Evolutionary conservation across 2,797 vertebrate species (phyloP).

Genomic region (Protosalanx chinensis): DNA sequence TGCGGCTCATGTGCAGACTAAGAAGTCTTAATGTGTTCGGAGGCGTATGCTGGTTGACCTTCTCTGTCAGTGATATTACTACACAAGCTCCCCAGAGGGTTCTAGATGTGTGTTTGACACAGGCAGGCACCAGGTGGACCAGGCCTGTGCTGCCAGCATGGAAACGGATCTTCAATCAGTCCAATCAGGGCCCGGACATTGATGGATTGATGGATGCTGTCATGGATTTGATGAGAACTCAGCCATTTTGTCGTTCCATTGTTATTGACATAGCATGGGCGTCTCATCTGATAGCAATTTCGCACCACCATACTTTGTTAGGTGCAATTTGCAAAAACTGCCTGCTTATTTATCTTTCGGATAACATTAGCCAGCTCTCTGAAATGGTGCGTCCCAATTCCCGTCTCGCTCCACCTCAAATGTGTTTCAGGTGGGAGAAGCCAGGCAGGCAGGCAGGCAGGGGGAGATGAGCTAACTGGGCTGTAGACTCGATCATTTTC

Average conservation of each 20-base stretch:
- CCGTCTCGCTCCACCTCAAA: slow-evolving; percentile 52
- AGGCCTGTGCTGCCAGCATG: slow-evolving; percentile 49
- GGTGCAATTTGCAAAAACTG: slow-evolving; percentile 62
- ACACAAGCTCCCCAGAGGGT: slow-evolving; percentile 45
- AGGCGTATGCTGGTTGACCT: slow-evolving; percentile 37
- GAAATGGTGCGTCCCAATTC: slow-evolving; percentile 44
- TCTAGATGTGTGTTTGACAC: slow-evolving; percentile 49
- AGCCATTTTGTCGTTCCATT: slow-evolving; percentile 50
- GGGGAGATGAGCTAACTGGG: slow-evolving; percentile 33
- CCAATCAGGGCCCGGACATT: slow-evolving; percentile 55
- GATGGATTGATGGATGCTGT: slow-evolving; percentile 71
- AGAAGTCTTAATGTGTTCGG: slow-evolving; percentile 31
- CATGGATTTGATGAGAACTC: slow-evolving; percentile 60
- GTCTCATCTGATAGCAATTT: slow-evolving; percentile 73
- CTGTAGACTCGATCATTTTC: slow-evolving; percentile 54
- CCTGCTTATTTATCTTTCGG: slow-evolving; percentile 67
- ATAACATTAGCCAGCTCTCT: slow-evolving; percentile 46
- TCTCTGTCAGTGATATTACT: slow-evolving; percentile 50
- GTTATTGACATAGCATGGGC: slow-evolving; percentile 58
- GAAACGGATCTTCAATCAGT: slow-evolving; percentile 66
- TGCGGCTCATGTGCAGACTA: slow-evolving; percentile 26
- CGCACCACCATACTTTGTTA: slow-evolving; percentile 56
- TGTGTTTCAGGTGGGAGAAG: slow-evolving; percentile 64
- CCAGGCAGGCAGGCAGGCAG: slow-evolving; percentile 26
- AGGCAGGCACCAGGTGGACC: slow-evolving; percentile 62